These are phyloP conservation scores for Acromyrmex charruanus DNA, from an alignment of 1,140 invertebrate species.

Conservation along the genomic window DNA sequence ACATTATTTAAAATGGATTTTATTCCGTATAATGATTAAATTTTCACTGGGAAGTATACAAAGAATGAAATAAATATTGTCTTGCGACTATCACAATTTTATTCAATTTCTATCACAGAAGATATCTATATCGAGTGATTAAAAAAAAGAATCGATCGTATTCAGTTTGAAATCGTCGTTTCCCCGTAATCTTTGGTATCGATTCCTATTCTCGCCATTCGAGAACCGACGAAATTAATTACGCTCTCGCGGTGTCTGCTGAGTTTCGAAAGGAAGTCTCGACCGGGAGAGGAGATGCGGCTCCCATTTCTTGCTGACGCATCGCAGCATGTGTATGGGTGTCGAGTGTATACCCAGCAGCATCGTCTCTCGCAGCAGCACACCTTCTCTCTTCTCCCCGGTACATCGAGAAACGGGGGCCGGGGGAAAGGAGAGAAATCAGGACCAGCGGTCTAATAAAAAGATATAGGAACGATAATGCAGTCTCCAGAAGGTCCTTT, in stretches of 20 bases:
- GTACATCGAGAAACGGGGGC: constrained; percentile 53
- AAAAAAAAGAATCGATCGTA: background rate
- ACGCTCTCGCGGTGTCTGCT: constrained; percentile 47
- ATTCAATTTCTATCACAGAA: background rate
- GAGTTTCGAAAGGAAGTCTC: constrained; percentile 57
- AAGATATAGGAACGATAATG: constrained; percentile 78
- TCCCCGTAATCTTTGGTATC: constrained; percentile 28
- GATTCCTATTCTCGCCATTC: constrained; percentile 35
- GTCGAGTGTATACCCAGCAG: constrained; percentile 54
- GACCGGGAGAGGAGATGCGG: constrained; percentile 7
- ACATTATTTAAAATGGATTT: background rate
- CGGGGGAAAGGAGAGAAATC: constrained; percentile 66
- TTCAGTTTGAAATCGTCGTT: constrained; percentile 14
- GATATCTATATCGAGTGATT: background rate
- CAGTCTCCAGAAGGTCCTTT: constrained; percentile 76
- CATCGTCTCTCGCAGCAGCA: constrained; percentile 40
- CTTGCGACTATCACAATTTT: background rate
- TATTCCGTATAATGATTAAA: background rate
- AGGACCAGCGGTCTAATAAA: constrained; percentile 75
- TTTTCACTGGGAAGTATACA: background rate
- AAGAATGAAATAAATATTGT: background rate
- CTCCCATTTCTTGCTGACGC: constrained; percentile 72
- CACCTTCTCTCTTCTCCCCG: background rate
- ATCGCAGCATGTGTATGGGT: constrained; percentile 57
- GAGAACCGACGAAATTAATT: constrained; percentile 69